phyloP scores from a whole-genome alignment of 1,140 invertebrate genomes.

The Pentalonia nigronervosa region DNA sequence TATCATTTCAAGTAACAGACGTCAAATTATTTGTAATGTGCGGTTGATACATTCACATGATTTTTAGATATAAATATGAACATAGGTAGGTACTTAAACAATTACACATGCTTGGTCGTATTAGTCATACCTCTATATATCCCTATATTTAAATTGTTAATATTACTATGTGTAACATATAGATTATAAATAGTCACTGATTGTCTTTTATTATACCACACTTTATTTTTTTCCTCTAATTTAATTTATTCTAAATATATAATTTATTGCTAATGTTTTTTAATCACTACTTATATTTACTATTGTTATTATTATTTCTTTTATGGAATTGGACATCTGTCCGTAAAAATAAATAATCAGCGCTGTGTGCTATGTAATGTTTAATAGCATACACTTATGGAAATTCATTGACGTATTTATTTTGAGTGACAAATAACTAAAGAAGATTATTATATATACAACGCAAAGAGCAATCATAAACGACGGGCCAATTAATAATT shows the following conservation, averaged over 20 bases:
- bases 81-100: neutral
- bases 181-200: too few species aligned
- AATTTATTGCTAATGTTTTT: too few species aligned
- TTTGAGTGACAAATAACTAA: neutral
- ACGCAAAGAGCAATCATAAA: neutral
- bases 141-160: too few species aligned
- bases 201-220: too few species aligned
- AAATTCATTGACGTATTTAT: neutral
- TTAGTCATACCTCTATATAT: too few species aligned
- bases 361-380: neutral
- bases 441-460: neutral
- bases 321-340: too few species aligned
- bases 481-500: neutral
- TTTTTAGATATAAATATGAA: too few species aligned
- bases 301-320: too few species aligned
- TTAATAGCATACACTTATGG: neutral
- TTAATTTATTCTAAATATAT: too few species aligned
- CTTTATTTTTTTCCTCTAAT: too few species aligned
- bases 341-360: neutral
- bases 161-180: too few species aligned
- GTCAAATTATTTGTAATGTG: neutral
- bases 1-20: neutral
- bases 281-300: too few species aligned
- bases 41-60: neutral
- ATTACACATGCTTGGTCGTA: neutral